Evolutionary conservation across 2,797 vertebrate species (phyloP), one percentile per base, ranked within the genome.

Genomic region (Erpetoichthys calabaricus): DNA sequence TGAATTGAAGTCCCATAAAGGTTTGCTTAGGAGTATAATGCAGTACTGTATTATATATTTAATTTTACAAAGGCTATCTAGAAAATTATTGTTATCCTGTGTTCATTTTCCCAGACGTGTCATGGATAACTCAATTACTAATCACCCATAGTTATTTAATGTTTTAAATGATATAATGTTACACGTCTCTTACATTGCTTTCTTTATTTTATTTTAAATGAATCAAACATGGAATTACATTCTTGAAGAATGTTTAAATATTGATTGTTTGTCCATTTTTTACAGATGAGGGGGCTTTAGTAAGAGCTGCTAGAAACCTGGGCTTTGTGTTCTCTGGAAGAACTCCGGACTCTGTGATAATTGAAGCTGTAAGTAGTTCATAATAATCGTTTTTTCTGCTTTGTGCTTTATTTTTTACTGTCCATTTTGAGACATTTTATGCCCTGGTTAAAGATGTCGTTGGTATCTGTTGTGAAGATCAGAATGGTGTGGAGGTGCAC

Each of bases 251-350:
- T 49, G 3, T 49, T 7, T 7, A 49, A 7, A 49, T 3, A 3
- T 49, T 7, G n/a, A 49, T 49, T 7, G 7, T 49, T 49, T 49
- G 7, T n/a, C 47, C 3, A 49, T 7, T n/a, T 7, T 4, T 25
- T 43, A 7, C 63, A 99, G 96, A 99, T 78, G 96, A 99, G 75
- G 90, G 92, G 9, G 92, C 96, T 1, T 73, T 99, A 73, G 96
- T 99, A 70, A 87, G 90, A 79, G 96, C 95, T 44, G 96, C 96
- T 46, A 86, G 66, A 45, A 83, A 84, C 68, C 74, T 99, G 61
- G 89, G 74, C 65, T 99, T 99, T 63, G 87, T 95, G 55, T 99
- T 99, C 72, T 91, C 92, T 25, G 96, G 91, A 64, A 76, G 96
- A 75, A 99, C 94, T 9, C 96, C 96, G 8, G 86, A 98, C 78